Evolutionary conservation across 2,797 vertebrate genomes (phyloP).

Genomic region (Diplodus puntazzo): DNA sequence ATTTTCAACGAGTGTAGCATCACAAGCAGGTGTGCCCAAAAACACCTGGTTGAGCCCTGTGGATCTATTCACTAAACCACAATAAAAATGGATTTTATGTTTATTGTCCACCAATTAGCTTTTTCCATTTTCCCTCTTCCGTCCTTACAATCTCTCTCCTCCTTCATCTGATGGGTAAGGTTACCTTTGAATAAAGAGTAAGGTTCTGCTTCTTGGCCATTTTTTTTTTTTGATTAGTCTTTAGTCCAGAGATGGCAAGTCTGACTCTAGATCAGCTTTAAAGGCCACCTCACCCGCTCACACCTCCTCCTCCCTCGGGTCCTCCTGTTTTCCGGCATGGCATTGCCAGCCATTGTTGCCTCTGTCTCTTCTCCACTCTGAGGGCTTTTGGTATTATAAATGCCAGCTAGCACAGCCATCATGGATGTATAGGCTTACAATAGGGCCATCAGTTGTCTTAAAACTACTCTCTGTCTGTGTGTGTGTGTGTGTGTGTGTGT

Average conservation of each 20-base stretch:
- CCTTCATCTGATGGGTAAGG: not conserved
- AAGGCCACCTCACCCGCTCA: constrained; percentile 11
- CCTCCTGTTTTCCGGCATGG: constrained; percentile 17
- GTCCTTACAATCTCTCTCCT: not conserved
- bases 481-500: constrained; percentile 5
- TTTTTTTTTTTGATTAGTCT: not conserved
- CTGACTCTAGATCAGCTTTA: constrained; percentile 38
- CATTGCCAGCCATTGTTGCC: constrained; percentile 61
- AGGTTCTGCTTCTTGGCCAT: not conserved
- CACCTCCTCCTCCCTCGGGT: not conserved
- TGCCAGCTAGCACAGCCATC: not conserved
- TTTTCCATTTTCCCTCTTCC: not conserved
- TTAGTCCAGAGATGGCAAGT: not conserved
- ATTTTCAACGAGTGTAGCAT: not conserved
- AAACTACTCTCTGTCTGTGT: constrained; percentile 4
- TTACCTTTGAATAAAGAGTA: constrained; percentile 6
- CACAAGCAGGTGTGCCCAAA: not conserved
- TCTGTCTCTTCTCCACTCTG: constrained; percentile 20
- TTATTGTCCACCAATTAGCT: not conserved
- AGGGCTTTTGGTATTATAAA: constrained; percentile 35
- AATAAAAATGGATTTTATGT: not conserved
- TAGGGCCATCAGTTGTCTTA: constrained; percentile 12
- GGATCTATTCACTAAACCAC: not conserved
- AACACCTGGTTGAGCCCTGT: not conserved
- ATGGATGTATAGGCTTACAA: constrained; percentile 36